These are phyloP conservation scores for Chymomyza amoena DNA, from an alignment of 2,888 invertebrate genomes.

Conservation along the genomic window DNA sequence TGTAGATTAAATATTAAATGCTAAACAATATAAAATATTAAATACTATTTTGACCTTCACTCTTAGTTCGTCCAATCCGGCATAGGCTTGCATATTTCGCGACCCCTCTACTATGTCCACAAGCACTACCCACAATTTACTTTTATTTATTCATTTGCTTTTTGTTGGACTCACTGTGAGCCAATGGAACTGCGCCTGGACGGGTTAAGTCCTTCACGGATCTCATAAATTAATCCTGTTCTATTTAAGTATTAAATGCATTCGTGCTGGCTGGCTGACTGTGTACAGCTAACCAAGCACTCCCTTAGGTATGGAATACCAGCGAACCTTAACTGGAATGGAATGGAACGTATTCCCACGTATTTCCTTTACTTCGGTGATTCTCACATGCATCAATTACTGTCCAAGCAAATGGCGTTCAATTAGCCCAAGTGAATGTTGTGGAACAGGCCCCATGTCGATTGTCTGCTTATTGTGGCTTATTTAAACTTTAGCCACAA, in stretches of 20 bases:
- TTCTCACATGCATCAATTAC: constrained; percentile 64
- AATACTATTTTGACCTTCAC: too few species aligned
- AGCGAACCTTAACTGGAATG: not conserved
- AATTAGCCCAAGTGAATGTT: constrained; percentile 52
- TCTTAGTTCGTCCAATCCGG: too few species aligned
- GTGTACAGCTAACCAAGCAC: not conserved
- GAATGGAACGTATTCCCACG: not conserved
- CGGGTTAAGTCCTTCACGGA: too few species aligned
- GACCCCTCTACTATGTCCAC: too few species aligned
- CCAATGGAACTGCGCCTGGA: too few species aligned
- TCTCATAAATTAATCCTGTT: not conserved
- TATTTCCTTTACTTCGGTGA: not conserved
- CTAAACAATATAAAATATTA: too few species aligned
- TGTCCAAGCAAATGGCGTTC: constrained; percentile 67
- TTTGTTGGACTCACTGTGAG: too few species aligned
- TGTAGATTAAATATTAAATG: too few species aligned
- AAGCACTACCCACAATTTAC: too few species aligned
- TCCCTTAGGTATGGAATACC: not conserved
- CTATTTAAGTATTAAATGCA: not conserved
- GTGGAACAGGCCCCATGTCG: not conserved
- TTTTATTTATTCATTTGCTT: too few species aligned
- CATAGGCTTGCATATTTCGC: too few species aligned
- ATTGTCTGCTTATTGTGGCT: constrained; percentile 1
- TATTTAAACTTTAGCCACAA: constrained; percentile 60
- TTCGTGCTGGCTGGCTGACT: not conserved